Evolutionary conservation across 23 tunicate genomes (phyloP), one percentile per base, ranked within the genome.

Genomic region (Styela clava): DNA sequence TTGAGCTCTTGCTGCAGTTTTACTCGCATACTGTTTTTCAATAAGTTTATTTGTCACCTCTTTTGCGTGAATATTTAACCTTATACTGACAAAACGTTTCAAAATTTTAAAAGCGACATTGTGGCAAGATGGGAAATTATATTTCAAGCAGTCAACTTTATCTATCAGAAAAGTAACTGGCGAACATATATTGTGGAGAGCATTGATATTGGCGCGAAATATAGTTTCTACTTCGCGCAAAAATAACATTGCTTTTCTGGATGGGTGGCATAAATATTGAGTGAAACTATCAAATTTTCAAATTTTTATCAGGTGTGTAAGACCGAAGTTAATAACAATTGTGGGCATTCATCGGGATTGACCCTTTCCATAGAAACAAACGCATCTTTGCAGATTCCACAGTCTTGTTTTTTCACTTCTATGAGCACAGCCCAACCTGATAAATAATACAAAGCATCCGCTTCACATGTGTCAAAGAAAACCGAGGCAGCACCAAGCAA

Each of bases 21-120:
- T 68, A 16, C 73, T 31, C 9, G 73, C 73, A 68, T 16, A 68
- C 73, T 68, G 73, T 68, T 68, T 68, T 16, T 68, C n/a, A 12
- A 12, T 16, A 12, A 68, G 24, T 12, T 12, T 24, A 16, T 12
- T 16, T 16, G 73, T 68, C 27, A 24, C 27, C 73, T 68, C 73
- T 68, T 68, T 68, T 68, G 73, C 73, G 16, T 24, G 16, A 21
- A 68, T 68, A 16, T 31, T 29, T 31, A 68, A 21, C 27, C 73
- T 29, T 12, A 68, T 68, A 16, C 31, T 68, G 20, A 24, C 73
- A 68, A 68, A 16, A 24, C 27, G 24, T 18, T 24, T 20, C 31
- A 31, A 16, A 31, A 68, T 68, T 68, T 68, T 31, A 20, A 31
- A 21, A 68, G 27, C 27, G 31, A 31, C 31, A 16, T 68, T 29